These are phyloP conservation scores for Psittacula derbiana DNA, from an alignment of 2,797 vertebrate genomes.

Conservation along the genomic window DNA sequence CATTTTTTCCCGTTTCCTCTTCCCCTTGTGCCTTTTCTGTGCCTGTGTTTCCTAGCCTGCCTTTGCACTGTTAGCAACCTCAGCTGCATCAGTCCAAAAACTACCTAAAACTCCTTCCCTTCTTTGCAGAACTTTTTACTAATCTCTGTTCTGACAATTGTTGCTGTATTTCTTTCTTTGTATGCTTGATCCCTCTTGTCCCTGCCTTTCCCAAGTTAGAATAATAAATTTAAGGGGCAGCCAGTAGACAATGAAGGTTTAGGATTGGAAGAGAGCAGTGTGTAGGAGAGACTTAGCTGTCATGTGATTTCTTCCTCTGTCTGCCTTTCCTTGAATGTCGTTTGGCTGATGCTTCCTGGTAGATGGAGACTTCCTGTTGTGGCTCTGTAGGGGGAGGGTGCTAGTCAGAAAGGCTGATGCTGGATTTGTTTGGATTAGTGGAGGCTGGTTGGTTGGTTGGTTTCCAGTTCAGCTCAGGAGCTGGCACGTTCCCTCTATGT, in stretches of 20 bases:
- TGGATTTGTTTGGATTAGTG: slow-evolving; percentile 68
- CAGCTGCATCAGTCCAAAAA: not conserved
- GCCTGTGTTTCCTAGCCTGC: not conserved
- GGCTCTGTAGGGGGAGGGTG: slow-evolving; percentile 33
- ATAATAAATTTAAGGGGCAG: not conserved
- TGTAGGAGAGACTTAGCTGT: not conserved
- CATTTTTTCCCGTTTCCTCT: not conserved
- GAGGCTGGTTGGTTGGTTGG: slow-evolving; percentile 56
- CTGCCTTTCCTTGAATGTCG: slow-evolving; percentile 37
- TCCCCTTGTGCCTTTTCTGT: not conserved
- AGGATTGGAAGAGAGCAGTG: not conserved
- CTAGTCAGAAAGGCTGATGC: not conserved
- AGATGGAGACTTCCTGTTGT: slow-evolving; percentile 69
- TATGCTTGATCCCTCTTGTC: not conserved
- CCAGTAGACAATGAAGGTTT: not conserved
- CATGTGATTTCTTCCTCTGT: slow-evolving; percentile 31
- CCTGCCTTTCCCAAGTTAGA: not conserved
- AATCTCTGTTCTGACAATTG: not conserved
- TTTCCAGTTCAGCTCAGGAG: slow-evolving; percentile 48
- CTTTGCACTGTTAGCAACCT: not conserved
- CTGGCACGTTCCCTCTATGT: slow-evolving; percentile 8
- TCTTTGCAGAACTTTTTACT: not conserved
- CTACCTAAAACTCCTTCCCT: not conserved
- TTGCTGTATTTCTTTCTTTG: not conserved
- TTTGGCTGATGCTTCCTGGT: slow-evolving; percentile 50